phyloP scores from a whole-genome alignment of 2,113 vertebrate species.

The Crotalus viridis region DNA sequence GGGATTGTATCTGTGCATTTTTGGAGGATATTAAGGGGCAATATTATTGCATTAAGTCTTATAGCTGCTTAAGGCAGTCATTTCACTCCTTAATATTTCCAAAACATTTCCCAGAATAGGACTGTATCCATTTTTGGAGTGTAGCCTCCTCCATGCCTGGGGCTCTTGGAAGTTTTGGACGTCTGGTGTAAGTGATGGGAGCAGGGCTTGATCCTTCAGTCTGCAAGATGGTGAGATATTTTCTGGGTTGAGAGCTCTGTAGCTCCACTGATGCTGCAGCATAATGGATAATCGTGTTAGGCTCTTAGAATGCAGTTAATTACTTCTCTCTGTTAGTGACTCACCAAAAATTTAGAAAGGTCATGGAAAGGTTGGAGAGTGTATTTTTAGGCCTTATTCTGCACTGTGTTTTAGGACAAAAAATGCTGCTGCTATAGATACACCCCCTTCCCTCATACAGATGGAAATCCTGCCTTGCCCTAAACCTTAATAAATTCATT shows the following conservation, averaged over 20 bases:
- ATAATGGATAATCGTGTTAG: conserved; percentile 7
- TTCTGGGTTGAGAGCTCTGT: background rate
- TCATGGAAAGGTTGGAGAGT: background rate
- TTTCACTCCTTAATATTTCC: background rate
- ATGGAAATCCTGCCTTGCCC: background rate
- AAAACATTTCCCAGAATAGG: background rate
- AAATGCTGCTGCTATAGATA: background rate
- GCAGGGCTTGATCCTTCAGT: background rate
- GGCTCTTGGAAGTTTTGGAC: background rate
- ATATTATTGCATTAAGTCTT: background rate
- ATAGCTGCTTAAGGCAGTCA: background rate
- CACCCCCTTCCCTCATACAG: background rate
- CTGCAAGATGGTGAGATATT: background rate
- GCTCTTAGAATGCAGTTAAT: background rate
- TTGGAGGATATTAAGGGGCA: background rate
- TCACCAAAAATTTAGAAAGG: accelerated
- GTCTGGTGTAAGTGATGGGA: background rate
- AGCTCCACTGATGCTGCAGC: background rate
- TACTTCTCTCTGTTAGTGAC: background rate
- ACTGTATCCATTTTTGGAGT: background rate
- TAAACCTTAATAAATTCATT: background rate
- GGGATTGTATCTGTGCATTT: background rate
- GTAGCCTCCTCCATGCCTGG: background rate
- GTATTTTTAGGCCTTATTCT: conserved; percentile 2
- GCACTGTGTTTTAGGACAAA: background rate